Base-by-base conservation (phyloP, 2,888 invertebrate species). In the Ochropleura leucogaster region DNA sequence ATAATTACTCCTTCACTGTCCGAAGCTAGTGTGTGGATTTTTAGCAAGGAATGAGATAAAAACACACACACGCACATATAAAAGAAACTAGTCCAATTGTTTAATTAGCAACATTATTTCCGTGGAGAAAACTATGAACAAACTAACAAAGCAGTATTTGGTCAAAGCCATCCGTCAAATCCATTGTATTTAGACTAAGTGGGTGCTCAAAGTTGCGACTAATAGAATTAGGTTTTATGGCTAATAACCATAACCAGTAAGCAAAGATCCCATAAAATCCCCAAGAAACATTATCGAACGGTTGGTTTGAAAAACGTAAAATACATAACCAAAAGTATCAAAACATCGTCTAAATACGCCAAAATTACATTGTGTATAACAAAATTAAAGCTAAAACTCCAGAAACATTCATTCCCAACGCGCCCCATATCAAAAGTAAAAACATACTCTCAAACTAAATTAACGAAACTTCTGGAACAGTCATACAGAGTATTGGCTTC, bases 391-490 rank as follows among this genome's bases (percentile, higher is more conserved):
- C 16, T 79, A 6, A 53, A 64, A 60, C 14, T 3, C 12, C 12
- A 78, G 18, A 75, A 55, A 62, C 62, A 44, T 12, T 47, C 0
- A 55, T 74, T 67, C 10, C 76, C 12, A 76, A 55, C 14, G 47
- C 2, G 57, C 12, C 46, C 62, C 59, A 40, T 30, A 71, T 63
- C 49, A 68, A 79, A 57, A 62, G 5, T 44, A 60, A 60, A 83
- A 63, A 67, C 57, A 68, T 57, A 4, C 18, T 53, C 7, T 20
- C 18, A 49, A 74, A 74, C 57, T 8, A 66, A 71, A 84, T 74
- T 71, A 80, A 65, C 42, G n/a, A 59, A 84, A 68, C 70, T 71
- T 57, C 59, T 64, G 53, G 42, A 64, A 59, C 59, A 68, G 67
- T 18, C 46, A 62, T 57, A 40, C 47, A 18, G 42, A 53, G 46